Conservation (phyloP, 2,797 vertebrate species). For the Clarias pachynema region DNA sequence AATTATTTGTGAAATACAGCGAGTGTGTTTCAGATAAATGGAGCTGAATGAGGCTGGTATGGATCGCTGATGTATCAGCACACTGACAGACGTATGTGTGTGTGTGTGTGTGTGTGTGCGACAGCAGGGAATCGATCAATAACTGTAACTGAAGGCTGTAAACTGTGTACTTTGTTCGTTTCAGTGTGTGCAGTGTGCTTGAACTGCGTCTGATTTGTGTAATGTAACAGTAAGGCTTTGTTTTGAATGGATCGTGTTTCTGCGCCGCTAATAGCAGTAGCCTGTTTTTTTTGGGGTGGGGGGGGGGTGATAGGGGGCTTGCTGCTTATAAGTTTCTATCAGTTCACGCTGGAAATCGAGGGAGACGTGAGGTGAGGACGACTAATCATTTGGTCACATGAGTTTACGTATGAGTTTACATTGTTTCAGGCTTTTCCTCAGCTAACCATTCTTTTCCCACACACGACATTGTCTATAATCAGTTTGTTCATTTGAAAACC, state of each 20-base stretch:
- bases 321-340: background rate
- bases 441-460: too few species aligned
- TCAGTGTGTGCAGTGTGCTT: background rate
- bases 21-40: background rate
- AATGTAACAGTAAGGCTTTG: background rate
- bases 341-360: background rate
- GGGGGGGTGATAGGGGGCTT: too few species aligned
- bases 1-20: background rate
- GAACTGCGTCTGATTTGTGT: background rate
- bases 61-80: slow-evolving; percentile 47
- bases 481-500: too few species aligned
- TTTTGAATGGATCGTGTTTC: background rate
- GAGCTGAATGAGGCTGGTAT: slow-evolving; percentile 38
- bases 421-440: too few species aligned
- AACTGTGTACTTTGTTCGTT: background rate
- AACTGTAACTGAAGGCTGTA: background rate
- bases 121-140: slow-evolving; percentile 39
- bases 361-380: background rate
- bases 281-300: background rate
- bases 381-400: too few species aligned
- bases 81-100: background rate
- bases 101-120: slow-evolving; percentile 34
- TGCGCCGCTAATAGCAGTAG: background rate
- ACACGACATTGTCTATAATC: too few species aligned
- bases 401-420: too few species aligned